Base-by-base conservation (phyloP, 2,888 invertebrate species). In the Acronicta psi region DNA sequence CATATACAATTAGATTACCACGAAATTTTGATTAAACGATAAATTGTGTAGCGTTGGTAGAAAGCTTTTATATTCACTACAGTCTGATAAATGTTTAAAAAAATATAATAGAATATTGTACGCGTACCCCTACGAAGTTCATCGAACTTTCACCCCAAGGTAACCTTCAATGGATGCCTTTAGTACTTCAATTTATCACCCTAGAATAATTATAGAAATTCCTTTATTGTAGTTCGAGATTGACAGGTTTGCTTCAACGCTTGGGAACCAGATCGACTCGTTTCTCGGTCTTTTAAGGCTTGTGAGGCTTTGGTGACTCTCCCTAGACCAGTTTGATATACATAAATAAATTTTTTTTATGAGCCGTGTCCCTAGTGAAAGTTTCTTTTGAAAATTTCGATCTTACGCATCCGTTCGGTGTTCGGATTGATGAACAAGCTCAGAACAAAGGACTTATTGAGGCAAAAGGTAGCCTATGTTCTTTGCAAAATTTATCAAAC, bases 31-130 rank as follows among this genome's bases (percentile, higher is more conserved):
- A 14, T 25, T 44, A 52, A 44, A 49, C 49, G 51, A 67, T 50
- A 52, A 72, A 69, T 61, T 49, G 49, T 57, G 40, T 34, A 45
- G 13, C 34, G 40, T 67, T 62, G 52, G 43, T 59, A 50, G 56
- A 69, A 69, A 57, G n/a, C 20, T 61, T 59, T 50, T 14, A 51
- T 67, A 9, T 50, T n/a, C 5, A n/a, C 14, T 51, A 40, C 13
- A 23, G 17, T 9, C 42, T 17, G 13, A 38, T 55, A 43, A 45
- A 9, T 25, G 4, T 34, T 56, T 40, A 18, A 36, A 58, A 57
- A 52, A 37, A n/a, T n/a, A n/a, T 46, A 40, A 44, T 42, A 57
- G 29, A 16, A 54, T 36, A 10, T 52, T 17, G 41, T 52, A n/a
- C n/a, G 37, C 9, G 6, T 25, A 41, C 14, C n/a, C 23, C 52